Base-by-base conservation (phyloP, 2,888 invertebrate species). In the Onthophagus sagittarius region DNA sequence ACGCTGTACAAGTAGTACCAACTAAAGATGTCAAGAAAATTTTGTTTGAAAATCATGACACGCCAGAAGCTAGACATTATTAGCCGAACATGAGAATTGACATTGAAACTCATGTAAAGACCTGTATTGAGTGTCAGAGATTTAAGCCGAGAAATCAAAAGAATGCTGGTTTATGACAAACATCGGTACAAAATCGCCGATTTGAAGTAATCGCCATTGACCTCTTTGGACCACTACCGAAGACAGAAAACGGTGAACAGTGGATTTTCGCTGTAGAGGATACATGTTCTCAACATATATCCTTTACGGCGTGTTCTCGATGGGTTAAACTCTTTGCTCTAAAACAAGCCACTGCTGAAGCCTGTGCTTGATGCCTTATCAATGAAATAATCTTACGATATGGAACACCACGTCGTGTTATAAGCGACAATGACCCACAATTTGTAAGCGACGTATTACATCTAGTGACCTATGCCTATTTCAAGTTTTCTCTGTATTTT, bases 241-340 rank as follows among this genome's bases (percentile, higher is more conserved):
- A 32, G 73, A 77, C 14, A 63, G 71, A n/a, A 70, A 71, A 5
- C 72, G 74, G 2, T 33, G 74, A 62, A 71, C 73, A 33, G n/a
- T 78, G 79, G 69, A 75, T 78, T 71, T 71, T 70, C 23, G 69
- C 63, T 14, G 15, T 74, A n/a, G 74, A 74, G 15, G 74, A 73
- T 53, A 70, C 70, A 9, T 71, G 62, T 5, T 62, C 71, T 2
- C 62, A n/a, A n/a, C n/a, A n/a, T n/a, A n/a, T n/a, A n/a, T n/a
- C n/a, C n/a, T n/a, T n/a, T n/a, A n/a, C n/a, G n/a, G n/a, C n/a
- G n/a, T n/a, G n/a, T n/a, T 62, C 71, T 23, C 23, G 33, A 15
- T 83, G 82, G 82, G 77, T 82, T 3, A 83, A 84, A 67, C 31
- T 84, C 0, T 83, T 83, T 65, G 76, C 82, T 0, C 69, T 83